phyloP scores from a whole-genome alignment of 2,113 vertebrate species.

The Numenius arquata region DNA sequence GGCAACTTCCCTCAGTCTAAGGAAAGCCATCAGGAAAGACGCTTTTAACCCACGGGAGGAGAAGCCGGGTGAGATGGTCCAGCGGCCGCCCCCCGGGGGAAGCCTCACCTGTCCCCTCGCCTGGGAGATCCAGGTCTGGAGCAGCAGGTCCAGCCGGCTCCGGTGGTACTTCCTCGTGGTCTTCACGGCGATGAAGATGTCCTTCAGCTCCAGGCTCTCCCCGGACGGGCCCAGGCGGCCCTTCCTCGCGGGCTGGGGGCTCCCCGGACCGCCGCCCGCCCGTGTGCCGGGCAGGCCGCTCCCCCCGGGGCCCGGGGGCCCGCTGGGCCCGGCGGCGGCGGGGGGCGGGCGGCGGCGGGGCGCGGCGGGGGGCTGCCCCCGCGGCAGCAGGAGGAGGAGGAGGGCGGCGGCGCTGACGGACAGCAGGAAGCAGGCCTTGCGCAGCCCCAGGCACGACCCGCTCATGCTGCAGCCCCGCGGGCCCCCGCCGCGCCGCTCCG shows the following conservation, averaged over 20 bases:
- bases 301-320: neutral
- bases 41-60: neutral
- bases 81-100: neutral
- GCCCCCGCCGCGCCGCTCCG: constrained; percentile 45
- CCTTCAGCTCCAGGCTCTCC: constrained; percentile 78
- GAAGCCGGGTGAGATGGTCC: accelerated
- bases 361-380: neutral
- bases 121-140: constrained; percentile 91
- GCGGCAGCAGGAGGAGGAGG: constrained; percentile 77
- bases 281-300: neutral
- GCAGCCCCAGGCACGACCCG: constrained; percentile 75
- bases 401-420: constrained; percentile 80
- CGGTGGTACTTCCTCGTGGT: constrained; percentile 92
- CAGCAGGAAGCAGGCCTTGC: constrained; percentile 85
- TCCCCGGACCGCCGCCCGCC: neutral
- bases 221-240: neutral
- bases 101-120: constrained; percentile 84
- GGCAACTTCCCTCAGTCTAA: neutral
- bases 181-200: constrained; percentile 95
- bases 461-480: constrained; percentile 83
- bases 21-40: neutral
- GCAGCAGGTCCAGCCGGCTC: constrained; percentile 86
- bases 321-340: neutral
- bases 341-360: neutral
- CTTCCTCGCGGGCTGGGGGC: neutral